A percentile compares a stretch with the other conserved stretches of the same genome.
These are phyloP conservation scores for Drosophila sordidula DNA, from an alignment of 2,888 invertebrate genomes.

Conservation along the genomic window DNA sequence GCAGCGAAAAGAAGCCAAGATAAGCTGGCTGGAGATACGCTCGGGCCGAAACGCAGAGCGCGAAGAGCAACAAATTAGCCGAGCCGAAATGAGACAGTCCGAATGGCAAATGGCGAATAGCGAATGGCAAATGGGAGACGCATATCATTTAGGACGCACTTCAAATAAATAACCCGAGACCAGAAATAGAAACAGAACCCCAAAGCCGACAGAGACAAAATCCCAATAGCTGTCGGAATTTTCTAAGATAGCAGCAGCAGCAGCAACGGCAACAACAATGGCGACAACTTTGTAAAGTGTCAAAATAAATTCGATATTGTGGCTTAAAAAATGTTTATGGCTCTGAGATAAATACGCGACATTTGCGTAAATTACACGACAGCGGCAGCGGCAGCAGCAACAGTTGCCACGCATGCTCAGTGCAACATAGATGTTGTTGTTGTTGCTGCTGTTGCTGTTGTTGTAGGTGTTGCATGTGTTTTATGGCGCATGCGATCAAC, in stretches of 20 bases:
- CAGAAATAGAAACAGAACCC: conserved; percentile 63
- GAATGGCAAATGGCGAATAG: conserved; percentile 51
- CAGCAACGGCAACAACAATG: conserved; percentile 57
- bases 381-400: conserved; percentile 40
- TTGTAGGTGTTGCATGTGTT: conserved; percentile 81
- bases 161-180: conserved; percentile 69
- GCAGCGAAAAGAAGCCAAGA: conserved; percentile 47
- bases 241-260: conserved; percentile 68
- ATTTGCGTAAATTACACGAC: conserved; percentile 81
- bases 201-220: conserved; percentile 26
- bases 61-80: conserved; percentile 67
- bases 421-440: conserved; percentile 38
- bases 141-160: conserved; percentile 77
- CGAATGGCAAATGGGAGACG: conserved; percentile 50
- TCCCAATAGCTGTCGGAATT: conserved; percentile 45
- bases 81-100: conserved; percentile 61
- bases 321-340: conserved; percentile 81
- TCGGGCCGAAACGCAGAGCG: not conserved
- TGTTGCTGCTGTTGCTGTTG: conserved; percentile 37
- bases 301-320: conserved; percentile 82
- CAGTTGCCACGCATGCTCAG: conserved; percentile 71
- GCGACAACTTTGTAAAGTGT: conserved; percentile 81
- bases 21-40: conserved; percentile 54
- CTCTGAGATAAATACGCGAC: conserved; percentile 78
- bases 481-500: conserved; percentile 80